phyloP scores from a whole-genome alignment of 2,113 vertebrate genomes.

The Excalfactoria chinensis region DNA sequence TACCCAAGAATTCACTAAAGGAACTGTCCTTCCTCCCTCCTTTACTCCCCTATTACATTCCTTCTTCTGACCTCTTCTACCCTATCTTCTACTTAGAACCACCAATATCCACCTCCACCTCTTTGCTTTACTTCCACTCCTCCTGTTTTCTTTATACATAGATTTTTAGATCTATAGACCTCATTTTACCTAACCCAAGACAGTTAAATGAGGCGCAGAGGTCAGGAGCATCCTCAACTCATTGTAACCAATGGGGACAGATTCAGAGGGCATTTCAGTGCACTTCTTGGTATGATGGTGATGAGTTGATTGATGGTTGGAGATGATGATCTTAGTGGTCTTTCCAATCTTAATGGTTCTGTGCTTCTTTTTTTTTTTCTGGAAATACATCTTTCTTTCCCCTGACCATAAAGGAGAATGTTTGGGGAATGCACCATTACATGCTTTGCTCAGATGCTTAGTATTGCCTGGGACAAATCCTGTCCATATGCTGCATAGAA shows the following conservation, averaged over 20 bases:
- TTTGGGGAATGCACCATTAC: not conserved
- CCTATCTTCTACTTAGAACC: not conserved
- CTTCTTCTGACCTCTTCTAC: not conserved
- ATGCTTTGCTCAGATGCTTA: not conserved
- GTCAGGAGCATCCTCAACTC: not conserved
- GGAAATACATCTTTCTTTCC: not conserved
- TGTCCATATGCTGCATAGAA: not conserved
- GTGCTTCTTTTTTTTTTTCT: not conserved
- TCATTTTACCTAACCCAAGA: not conserved
- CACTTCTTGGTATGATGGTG: not conserved
- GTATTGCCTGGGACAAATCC: not conserved
- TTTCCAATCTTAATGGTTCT: no score
- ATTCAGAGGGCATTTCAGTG: not conserved
- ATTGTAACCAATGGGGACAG: not conserved
- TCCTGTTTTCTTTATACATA: not conserved
- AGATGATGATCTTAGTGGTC: no score
- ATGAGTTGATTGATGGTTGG: no score
- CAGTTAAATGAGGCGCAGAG: not conserved
- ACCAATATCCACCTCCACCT: not conserved
- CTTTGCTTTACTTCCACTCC: not conserved
- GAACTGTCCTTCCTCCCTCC: not conserved
- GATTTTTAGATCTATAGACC: not conserved
- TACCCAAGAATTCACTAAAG: not conserved
- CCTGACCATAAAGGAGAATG: not conserved
- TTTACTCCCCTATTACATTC: not conserved